phyloP scores from a whole-genome alignment of 2,113 vertebrate species.

The Austrofundulus limnaeus region DNA sequence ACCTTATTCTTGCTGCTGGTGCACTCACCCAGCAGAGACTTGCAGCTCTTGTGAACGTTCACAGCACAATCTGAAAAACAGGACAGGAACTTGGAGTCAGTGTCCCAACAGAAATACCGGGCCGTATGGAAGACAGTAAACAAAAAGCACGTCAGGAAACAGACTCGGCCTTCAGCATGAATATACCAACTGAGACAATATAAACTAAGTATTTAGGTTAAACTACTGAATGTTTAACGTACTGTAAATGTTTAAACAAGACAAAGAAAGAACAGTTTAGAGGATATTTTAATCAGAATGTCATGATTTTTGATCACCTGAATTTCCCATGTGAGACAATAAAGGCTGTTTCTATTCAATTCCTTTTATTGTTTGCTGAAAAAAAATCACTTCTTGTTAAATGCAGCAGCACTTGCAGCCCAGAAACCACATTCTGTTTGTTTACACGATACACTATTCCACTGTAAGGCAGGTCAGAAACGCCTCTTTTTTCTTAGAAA shows the following conservation, averaged over 20 bases:
- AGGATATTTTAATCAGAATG: neutral
- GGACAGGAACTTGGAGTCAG: slow-evolving; percentile 35
- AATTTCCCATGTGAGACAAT: too few species aligned
- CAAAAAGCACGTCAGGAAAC: neutral
- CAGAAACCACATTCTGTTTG: neutral
- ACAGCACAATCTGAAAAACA: slow-evolving; percentile 86
- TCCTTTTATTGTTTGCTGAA: slow-evolving; percentile 3
- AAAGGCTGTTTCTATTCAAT: too few species aligned
- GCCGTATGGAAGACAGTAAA: neutral
- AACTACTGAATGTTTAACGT: neutral
- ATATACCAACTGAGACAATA: neutral
- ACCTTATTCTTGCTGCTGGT: slow-evolving; percentile 86
- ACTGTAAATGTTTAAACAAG: neutral
- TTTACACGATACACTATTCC: neutral
- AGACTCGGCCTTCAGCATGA: neutral
- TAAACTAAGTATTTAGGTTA: neutral
- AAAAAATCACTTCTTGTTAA: neutral
- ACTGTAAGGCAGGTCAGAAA: neutral
- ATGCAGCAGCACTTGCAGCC: neutral
- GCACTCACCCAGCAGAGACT: slow-evolving; percentile 86
- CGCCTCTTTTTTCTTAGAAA: slow-evolving; percentile 21
- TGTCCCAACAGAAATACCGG: slow-evolving; percentile 5
- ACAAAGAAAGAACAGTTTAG: slow-evolving; percentile 8
- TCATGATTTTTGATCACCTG: neutral
- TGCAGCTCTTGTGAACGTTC: slow-evolving; percentile 92